Base-by-base conservation (phyloP, 1,140 invertebrate genomes). In the Patella vulgata region DNA sequence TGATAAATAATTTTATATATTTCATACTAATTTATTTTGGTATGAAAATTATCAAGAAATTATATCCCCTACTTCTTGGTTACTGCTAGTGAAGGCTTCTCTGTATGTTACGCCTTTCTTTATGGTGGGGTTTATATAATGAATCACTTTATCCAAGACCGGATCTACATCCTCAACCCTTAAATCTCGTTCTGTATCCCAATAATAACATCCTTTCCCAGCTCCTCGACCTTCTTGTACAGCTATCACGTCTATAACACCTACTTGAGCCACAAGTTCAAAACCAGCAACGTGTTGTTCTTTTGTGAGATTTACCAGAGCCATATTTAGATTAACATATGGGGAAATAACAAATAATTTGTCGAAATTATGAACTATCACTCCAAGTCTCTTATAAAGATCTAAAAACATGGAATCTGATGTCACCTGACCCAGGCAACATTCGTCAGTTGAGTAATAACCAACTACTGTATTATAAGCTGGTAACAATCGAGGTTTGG, bases 181-280 rank as follows among this genome's bases (percentile, higher is more conserved):
- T 19, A 51, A n/a, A 8, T 62, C 14, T 25, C 42, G 43, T 47
- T 77, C 50, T 11, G 61, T 70, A 1, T 64, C 56, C 72, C 74
- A 74, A 63, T 68, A 77, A 50, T 71, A 74, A 5, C 57, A 55
- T 0, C 53, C 66, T 42, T 63, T 74, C n/a, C 72, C 74, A 11
- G 54, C 53, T 5, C 72, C 74, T 9, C 74, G 52, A 1, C 74
- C 72, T 57, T 77, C 74, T 40, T 74, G 68, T 1, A 77, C 66
- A 40, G 68, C 66, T 8, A 77, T 64, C 25, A 74, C 36, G 52
- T 76, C 71, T 3, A 70, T 55, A 31, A 33, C 31, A 19, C 36
- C 27, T 1, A 57, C 58, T 0, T 52, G 50, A 21, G 58, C 64
- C 12, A 76, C 19, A 5, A 21, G 27, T 21, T 36, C 33, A 43